A percentile compares a stretch with the other conserved stretches of the same genome.
Evolutionary conservation across 2,888 invertebrate species (phyloP).

Genomic region (Sthenelais limicola): DNA sequence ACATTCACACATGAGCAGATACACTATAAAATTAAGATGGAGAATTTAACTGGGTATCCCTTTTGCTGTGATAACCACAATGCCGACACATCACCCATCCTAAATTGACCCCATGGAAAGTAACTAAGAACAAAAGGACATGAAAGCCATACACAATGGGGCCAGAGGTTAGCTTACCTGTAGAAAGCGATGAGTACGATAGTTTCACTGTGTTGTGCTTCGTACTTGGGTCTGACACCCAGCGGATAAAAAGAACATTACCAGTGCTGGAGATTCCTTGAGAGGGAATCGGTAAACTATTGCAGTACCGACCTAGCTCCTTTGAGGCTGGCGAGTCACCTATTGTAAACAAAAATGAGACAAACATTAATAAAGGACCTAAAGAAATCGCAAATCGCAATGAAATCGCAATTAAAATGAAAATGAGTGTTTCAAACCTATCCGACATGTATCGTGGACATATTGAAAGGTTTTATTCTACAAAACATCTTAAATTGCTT

Average conservation of each 20-base stretch:
- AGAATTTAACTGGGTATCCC: too few species aligned
- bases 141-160: neutral
- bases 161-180: neutral
- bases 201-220: neutral
- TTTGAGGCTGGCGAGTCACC: neutral
- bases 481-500: too few species aligned
- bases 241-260: neutral
- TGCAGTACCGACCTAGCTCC: neutral
- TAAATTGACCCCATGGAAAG: too few species aligned
- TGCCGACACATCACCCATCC: too few species aligned
- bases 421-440: too few species aligned
- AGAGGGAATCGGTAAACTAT: slow-evolving; percentile 1
- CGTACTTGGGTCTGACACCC: slow-evolving; percentile 6
- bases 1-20: too few species aligned
- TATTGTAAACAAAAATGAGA: neutral
- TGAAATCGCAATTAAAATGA: too few species aligned
- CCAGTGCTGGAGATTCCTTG: slow-evolving; percentile 3
- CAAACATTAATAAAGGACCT: neutral
- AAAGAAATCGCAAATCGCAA: neutral
- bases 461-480: too few species aligned
- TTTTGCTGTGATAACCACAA: too few species aligned
- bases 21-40: too few species aligned
- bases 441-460: too few species aligned
- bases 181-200: neutral
- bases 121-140: neutral